A percentile compares a stretch with the other conserved stretches of the same genome.
These are phyloP conservation scores for Pantherophis vulpinus DNA, from an alignment of 2,797 vertebrate genomes.

Conservation along the genomic window DNA sequence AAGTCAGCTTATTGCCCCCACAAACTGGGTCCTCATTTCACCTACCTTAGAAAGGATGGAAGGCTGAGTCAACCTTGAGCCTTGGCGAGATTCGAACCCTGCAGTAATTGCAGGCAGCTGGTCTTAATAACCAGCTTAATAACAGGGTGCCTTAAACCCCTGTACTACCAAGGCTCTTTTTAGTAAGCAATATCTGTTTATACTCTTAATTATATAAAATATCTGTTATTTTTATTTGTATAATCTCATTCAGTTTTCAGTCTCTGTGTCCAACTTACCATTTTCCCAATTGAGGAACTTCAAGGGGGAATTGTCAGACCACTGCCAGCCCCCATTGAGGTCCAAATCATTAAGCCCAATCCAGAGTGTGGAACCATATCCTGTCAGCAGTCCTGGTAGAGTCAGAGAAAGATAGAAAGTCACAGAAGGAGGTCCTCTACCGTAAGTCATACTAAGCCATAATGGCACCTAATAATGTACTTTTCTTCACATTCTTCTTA, in stretches of 20 bases:
- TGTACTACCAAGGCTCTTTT: too few species aligned
- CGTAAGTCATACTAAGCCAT: neutral
- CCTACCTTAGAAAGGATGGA: too few species aligned
- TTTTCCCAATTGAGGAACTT: slow-evolving; percentile 98
- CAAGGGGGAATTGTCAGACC: slow-evolving; percentile 91
- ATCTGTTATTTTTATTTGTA: neutral
- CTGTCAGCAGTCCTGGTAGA: slow-evolving; percentile 82
- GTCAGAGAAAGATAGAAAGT: neutral
- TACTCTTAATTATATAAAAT: neutral
- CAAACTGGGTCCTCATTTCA: too few species aligned
- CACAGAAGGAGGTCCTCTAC: neutral
- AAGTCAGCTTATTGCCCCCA: too few species aligned
- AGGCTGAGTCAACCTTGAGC: too few species aligned
- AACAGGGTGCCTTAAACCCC: too few species aligned
- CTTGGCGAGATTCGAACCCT: too few species aligned
- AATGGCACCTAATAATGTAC: neutral
- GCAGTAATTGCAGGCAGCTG: too few species aligned
- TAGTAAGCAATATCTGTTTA: neutral
- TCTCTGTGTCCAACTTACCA: slow-evolving; percentile 72
- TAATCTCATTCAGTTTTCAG: neutral
- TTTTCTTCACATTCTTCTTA: neutral
- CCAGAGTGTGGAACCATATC: slow-evolving; percentile 92
- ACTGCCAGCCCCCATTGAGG: slow-evolving; percentile 96
- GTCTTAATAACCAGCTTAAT: too few species aligned
- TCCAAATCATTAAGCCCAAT: slow-evolving; percentile 96